A percentile compares a stretch with the other conserved stretches of the same genome.
Evolutionary conservation across 2,888 invertebrate genomes (phyloP).

Genomic region (Pachycephus smyrnensis): DNA sequence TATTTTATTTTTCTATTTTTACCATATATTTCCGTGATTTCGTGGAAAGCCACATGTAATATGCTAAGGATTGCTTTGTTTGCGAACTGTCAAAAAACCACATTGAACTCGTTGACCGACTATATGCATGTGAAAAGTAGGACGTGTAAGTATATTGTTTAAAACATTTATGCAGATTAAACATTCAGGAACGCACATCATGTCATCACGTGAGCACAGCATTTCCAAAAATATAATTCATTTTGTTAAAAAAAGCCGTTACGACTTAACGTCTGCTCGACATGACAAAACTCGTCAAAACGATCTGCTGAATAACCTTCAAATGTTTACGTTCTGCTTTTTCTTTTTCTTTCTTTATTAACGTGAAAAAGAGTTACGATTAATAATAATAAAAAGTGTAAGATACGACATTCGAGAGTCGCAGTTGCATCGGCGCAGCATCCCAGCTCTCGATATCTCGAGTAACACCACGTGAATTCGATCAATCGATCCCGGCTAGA

Average conservation of each 20-base stretch:
- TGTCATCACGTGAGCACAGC: background rate
- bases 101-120: background rate
- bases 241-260: background rate
- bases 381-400: background rate
- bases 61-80: no score
- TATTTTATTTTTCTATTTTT: no score
- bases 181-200: background rate
- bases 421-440: background rate
- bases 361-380: background rate
- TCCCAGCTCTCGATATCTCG: constrained; percentile 7
- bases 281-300: background rate
- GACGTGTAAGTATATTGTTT: background rate
- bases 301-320: background rate
- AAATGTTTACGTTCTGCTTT: background rate
- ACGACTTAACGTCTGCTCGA: background rate
- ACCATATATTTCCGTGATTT: no score
- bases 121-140: background rate
- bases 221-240: background rate
- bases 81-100: background rate
- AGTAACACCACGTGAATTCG: background rate
- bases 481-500: constrained; percentile 18
- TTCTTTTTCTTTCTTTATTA: background rate
- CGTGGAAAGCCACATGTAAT: no score
- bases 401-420: background rate
- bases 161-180: background rate